phyloP scores from a whole-genome alignment of 2,797 vertebrate species.

The Parotocinclus haroldoi region DNA sequence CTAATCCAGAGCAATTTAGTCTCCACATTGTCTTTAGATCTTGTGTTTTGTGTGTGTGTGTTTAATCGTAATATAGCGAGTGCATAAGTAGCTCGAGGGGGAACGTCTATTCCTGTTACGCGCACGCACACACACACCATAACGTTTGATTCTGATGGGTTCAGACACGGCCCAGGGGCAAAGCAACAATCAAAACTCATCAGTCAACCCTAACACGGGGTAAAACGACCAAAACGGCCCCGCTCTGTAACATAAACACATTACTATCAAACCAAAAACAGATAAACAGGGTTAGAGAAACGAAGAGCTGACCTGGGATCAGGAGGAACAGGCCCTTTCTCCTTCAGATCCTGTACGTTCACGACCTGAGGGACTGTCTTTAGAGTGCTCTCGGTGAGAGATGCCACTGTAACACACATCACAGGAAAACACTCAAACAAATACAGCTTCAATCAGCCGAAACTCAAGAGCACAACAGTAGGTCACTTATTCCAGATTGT shows the following conservation, averaged over 20 bases:
- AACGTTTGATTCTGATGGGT: not conserved
- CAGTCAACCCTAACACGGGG: not conserved
- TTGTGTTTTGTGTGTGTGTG: not conserved
- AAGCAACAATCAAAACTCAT: not conserved
- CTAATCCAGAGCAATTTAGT: too few relatives aligned
- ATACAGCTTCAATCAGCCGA: too few relatives aligned
- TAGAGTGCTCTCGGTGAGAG: conserved; percentile 84
- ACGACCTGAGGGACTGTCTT: conserved; percentile 90
- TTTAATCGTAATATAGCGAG: not conserved
- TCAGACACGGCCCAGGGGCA: not conserved
- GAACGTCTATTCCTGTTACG: not conserved
- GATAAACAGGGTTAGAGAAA: too few relatives aligned
- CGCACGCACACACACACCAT: not conserved
- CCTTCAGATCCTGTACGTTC: conserved; percentile 85
- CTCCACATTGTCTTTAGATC: too few relatives aligned
- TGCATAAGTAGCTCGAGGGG: not conserved
- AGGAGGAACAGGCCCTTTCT: conserved; percentile 61
- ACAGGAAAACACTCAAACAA: too few relatives aligned
- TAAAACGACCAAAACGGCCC: not conserved
- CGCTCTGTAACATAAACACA: too few relatives aligned
- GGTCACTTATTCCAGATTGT: too few relatives aligned
- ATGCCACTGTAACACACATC: conserved; percentile 56
- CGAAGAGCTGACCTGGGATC: conserved; percentile 71
- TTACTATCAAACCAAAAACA: too few relatives aligned
- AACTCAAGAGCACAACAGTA: too few relatives aligned